phyloP scores from a whole-genome alignment of 2,797 vertebrate genomes.

The Avahi laniger region DNA sequence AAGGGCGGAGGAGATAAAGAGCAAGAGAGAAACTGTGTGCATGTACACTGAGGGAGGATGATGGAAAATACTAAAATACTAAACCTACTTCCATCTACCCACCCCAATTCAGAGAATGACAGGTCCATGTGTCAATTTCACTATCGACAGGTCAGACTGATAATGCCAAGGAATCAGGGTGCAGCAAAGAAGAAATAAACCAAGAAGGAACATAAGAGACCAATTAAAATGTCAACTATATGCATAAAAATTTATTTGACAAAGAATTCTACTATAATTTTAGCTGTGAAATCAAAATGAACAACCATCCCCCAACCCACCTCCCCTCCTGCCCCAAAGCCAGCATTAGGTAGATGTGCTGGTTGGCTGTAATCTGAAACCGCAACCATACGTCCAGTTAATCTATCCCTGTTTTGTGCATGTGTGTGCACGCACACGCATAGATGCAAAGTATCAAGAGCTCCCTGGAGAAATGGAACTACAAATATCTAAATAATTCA shows the following conservation, averaged over 20 bases:
- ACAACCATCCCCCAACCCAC: background rate
- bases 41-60: background rate
- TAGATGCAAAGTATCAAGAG: background rate
- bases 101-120: background rate
- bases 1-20: background rate
- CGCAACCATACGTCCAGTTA: background rate
- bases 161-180: background rate
- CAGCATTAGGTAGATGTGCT: background rate
- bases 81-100: background rate
- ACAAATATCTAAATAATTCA: constrained; percentile 37
- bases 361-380: constrained; percentile 20
- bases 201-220: background rate
- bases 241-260: constrained; percentile 1
- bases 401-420: background rate
- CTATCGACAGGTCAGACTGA: background rate
- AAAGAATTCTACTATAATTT: constrained; percentile 41
- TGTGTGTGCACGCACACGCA: background rate
- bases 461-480: constrained; percentile 9
- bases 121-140: background rate
- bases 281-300: constrained; percentile 12
- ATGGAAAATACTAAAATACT: constrained; percentile 5
- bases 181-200: background rate
- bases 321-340: background rate
- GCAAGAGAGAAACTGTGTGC: background rate
- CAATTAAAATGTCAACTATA: constrained; percentile 39